These are phyloP conservation scores for Mesocentrotus franciscanus DNA, from an alignment of 53 echinoderm and acorn worm genomes.

Conservation along the genomic window DNA sequence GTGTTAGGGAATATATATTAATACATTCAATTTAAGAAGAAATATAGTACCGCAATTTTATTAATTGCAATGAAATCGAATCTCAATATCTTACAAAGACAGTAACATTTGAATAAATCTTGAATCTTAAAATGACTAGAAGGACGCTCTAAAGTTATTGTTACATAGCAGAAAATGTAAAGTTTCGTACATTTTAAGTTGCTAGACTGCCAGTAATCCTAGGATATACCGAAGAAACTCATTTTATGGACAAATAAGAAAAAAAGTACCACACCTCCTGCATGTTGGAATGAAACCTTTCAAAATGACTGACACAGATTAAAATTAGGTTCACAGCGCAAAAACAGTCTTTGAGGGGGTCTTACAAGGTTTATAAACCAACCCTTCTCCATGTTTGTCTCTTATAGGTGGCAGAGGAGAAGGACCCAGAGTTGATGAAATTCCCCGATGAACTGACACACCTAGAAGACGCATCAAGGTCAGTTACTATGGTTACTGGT, in stretches of 20 bases:
- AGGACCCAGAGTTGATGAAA: conserved; percentile 77
- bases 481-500: neutral
- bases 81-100: neutral
- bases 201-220: too few species aligned
- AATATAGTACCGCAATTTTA: neutral
- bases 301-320: too few species aligned
- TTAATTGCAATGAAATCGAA: neutral
- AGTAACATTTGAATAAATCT: too few species aligned
- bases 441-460: conserved; percentile 90
- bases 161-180: too few species aligned
- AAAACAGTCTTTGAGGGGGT: neutral
- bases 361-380: neutral
- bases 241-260: too few species aligned
- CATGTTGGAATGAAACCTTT: too few species aligned
- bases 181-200: too few species aligned
- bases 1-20: neutral
- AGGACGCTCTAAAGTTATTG: too few species aligned
- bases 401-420: conserved; percentile 79
- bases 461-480: conserved; percentile 95
- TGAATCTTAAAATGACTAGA: too few species aligned
- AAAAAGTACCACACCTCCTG: too few species aligned
- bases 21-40: neutral
- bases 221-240: too few species aligned
- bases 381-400: neutral
- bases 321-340: too few species aligned